Conservation (phyloP, 2,888 invertebrate genomes). For the Andrena marginata region DNA sequence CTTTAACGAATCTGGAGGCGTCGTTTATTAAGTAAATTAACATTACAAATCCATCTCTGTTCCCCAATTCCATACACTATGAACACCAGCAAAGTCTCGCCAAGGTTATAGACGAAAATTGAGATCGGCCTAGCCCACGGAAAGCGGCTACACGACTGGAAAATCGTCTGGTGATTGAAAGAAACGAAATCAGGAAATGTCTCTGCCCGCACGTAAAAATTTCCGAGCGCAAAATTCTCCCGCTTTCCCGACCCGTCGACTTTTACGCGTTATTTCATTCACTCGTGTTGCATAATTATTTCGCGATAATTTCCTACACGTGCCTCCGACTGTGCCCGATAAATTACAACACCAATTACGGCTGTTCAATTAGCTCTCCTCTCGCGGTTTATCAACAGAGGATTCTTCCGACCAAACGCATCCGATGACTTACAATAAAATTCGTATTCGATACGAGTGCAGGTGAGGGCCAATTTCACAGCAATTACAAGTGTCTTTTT, state of each 20-base stretch:
- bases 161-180: not conserved
- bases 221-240: conserved; percentile 4
- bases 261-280: not conserved
- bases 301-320: conserved; percentile 11
- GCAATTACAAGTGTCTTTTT: not conserved
- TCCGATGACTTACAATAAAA: no score
- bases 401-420: no score
- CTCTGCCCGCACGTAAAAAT: conserved; percentile 1
- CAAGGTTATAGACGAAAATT: no score
- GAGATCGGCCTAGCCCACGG: not conserved
- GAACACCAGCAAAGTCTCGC: no score
- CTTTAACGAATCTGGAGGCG: no score
- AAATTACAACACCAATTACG: conserved; percentile 9
- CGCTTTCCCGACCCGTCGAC: not conserved
- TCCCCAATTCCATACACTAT: no score
- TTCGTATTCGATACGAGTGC: not conserved
- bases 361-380: conserved; percentile 2
- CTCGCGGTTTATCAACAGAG: no score
- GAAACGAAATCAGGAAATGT: conserved; percentile 22
- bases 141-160: not conserved
- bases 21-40: no score
- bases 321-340: conserved; percentile 22
- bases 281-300: conserved; percentile 39
- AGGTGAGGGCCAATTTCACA: not conserved
- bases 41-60: no score